Evolutionary conservation across 2,888 invertebrate species (phyloP), one percentile per base, ranked within the genome.

Genomic region (Agriopis aurantiaria): DNA sequence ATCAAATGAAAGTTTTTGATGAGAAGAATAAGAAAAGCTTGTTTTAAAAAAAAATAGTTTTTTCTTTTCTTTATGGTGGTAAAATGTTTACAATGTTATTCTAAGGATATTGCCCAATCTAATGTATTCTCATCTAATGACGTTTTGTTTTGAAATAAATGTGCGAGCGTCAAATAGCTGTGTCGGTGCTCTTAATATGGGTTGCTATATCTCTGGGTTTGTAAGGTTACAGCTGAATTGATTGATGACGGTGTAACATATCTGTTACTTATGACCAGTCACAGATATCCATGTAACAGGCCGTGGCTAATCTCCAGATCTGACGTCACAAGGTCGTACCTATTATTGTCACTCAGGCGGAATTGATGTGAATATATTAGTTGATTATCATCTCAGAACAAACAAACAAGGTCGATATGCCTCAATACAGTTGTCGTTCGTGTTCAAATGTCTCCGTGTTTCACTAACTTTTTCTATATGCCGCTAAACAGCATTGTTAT

Each of bases 231-330:
- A 46, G 10, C 40, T 8, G 45, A 67, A 63, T 64, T 68, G 68
- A 68, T 68, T 64, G 63, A 68, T 64, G 58, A 48, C 51, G 45
- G 14, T 66, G 43, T 46, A 17, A 56, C n/a, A 14, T 45, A 52
- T 62, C 56, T 40, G 43, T 57, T 57, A 57, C 62, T 52, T 58
- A 45, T 55, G 66, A 46, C 17, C 52, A 45, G 48, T 48, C 43
- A 57, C 67, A 57, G 14, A 57, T 63, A 52, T 52, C 57, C 17
- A 59, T 52, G 46, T 48, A 68, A 63, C 63, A 58, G 14, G 10
- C 63, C 63, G 58, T 57, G 46, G 53, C 12, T 68, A 68, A 68
- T 68, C 63, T 49, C 46, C 10, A 14, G 61, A 67, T 64, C 46
- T 33, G 57, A 57, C 60, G 57, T 62, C 14, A 63, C 68, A 68